Base-by-base conservation (phyloP, 2,888 invertebrate genomes). In the Amblyteles armatorius region DNA sequence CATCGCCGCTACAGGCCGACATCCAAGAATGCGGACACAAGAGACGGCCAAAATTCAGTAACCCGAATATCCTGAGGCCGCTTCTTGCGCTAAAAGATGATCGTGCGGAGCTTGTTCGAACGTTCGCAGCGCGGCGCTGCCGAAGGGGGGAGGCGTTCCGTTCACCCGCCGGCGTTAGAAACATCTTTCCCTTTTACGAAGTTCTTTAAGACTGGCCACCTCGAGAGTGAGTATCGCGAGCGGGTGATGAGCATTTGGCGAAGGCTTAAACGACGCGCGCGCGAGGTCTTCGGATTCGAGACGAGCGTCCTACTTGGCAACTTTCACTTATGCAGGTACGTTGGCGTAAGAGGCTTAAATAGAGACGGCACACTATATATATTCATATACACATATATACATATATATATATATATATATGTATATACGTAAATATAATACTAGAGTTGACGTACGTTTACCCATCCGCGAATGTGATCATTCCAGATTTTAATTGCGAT, bases 241-340 rank as follows among this genome's bases (percentile, higher is more conserved):
- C 76, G 83, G 80, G 86, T 86, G 91, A 91, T 88, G 91, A 91
- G 90, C 88, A 90, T 92, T 92, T 92, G 92, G 92, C 92, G 91
- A 92, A 90, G 89, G 90, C 91, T 91, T 90, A 89, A 86, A 81
- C 71, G 77, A 29, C 26, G 60, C 86, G 29, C 60, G 79, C 71
- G 77, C 86, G 88, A 87, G 88, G 87, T 87, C 85, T 88, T 86
- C 85, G 86, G 90, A 91, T 90, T 90, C 90, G 88, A 90, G 90
- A 90, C 89, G 90, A 88, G 88, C 91, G 93, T 92, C 93, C 93
- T 93, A 94, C 93, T 93, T 93, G 92, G 89, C 88, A 92, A 93
- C 93, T 93, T 93, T 93, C 93, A 93, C 93, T 93, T 92, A 89
- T 80, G 81, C 69, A 65, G 79, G 63, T 48, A 84, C 87, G 91